These are phyloP conservation scores for Epizoanthus rinbou DNA, from an alignment of 92 coral and sea anemone genomes.

Conservation along the genomic window DNA sequence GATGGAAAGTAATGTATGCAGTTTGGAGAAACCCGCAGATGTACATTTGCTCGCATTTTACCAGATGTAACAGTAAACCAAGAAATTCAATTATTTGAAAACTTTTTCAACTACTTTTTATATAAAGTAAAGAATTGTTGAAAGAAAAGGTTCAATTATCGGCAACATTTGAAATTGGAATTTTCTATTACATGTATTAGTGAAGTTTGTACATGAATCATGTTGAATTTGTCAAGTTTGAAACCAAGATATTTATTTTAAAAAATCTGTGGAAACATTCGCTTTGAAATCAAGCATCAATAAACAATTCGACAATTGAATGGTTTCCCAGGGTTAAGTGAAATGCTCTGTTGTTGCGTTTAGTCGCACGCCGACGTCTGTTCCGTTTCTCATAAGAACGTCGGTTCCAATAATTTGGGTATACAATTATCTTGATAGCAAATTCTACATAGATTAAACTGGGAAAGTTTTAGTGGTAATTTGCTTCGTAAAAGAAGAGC, in stretches of 20 bases:
- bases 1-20: conserved; percentile 7
- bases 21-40: conserved; percentile 8
- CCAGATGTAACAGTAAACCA: background rate
- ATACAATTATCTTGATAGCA: conserved; percentile 4
- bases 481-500: conserved; percentile 1
- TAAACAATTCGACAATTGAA: conserved; percentile 30
- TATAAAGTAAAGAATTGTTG: conserved; percentile 20
- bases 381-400: conserved; percentile 9
- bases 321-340: conserved; percentile 38
- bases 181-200: background rate
- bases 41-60: background rate
- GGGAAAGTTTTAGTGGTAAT: conserved; percentile 6
- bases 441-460: conserved; percentile 6
- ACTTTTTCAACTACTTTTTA: background rate
- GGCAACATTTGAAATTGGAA: background rate
- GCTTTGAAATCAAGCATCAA: conserved; percentile 15
- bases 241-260: background rate
- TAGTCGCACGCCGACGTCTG: conserved; percentile 24
- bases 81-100: background rate
- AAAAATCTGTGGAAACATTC: conserved; percentile 17
- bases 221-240: background rate
- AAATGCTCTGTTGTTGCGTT: conserved; percentile 14
- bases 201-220: background rate
- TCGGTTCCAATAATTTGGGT: conserved; percentile 4
- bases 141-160: conserved; percentile 30